Conservation (phyloP, 2,888 invertebrate species). For the Bimastos eiseni region DNA sequence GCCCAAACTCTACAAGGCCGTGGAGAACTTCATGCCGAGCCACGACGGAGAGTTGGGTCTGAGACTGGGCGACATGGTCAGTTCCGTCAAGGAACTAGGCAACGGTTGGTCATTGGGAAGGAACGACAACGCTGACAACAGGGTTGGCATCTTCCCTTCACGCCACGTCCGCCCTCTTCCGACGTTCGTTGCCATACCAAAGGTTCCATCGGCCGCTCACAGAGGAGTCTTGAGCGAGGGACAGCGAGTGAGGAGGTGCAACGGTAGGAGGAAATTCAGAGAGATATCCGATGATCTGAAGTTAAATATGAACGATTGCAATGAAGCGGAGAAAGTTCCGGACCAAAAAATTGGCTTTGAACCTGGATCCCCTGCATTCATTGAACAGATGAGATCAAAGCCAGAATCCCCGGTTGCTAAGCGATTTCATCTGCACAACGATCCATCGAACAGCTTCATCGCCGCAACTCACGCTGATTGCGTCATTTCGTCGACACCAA, state of each 20-base stretch:
- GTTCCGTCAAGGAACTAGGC: conserved; percentile 41
- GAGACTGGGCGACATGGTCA: conserved; percentile 40
- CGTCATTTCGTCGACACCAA: background rate
- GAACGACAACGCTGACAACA: conserved; percentile 37
- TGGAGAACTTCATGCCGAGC: conserved; percentile 35
- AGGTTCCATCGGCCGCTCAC: conserved; percentile 22
- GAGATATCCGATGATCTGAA: background rate
- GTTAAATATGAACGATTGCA: background rate
- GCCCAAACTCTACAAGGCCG: conserved; percentile 34
- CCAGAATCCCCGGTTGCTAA: background rate
- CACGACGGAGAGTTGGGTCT: conserved; percentile 44
- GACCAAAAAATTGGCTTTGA: background rate
- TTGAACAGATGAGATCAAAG: background rate
- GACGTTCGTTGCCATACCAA: conserved; percentile 19
- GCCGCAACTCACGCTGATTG: background rate
- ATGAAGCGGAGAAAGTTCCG: background rate
- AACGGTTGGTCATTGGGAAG: conserved; percentile 45
- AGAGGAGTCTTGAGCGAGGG: background rate
- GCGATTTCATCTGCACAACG: background rate
- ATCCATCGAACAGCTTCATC: background rate
- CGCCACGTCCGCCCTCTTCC: background rate
- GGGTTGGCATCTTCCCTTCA: conserved; percentile 43
- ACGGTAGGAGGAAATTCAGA: background rate
- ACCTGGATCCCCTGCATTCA: background rate
- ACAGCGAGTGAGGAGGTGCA: no score